Evolutionary conservation across 64 coral and sea anemone genomes (phyloP).

Genomic region (Platygyra sinensis): DNA sequence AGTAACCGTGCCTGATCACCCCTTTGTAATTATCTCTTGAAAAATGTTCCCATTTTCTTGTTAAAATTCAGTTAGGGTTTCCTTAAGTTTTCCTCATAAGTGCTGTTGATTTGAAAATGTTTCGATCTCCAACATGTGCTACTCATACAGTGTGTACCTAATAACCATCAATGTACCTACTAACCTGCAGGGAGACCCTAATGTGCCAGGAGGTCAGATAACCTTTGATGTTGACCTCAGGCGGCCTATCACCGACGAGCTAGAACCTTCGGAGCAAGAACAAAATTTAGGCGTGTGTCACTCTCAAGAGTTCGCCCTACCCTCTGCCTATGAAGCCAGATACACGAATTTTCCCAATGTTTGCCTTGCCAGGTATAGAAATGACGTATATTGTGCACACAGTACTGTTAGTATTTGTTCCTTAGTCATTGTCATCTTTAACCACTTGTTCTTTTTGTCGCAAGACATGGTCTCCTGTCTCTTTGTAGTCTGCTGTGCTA

Average conservation of each 20-base stretch:
- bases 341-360: background rate
- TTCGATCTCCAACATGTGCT: background rate
- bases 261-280: background rate
- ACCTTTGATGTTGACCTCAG: constrained; percentile 60
- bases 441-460: too few relatives aligned
- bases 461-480: too few relatives aligned
- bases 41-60: too few relatives aligned
- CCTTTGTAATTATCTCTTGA: too few relatives aligned
- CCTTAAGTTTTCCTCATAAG: too few relatives aligned
- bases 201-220: constrained; percentile 50
- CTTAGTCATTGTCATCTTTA: too few relatives aligned
- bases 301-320: background rate
- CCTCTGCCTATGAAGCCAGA: constrained; percentile 32
- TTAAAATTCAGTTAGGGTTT: too few relatives aligned
- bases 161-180: background rate
- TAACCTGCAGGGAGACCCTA: constrained; percentile 48
- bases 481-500: too few relatives aligned
- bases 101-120: too few relatives aligned
- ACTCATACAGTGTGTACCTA: too few relatives aligned
- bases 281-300: background rate
- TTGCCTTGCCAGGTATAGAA: constrained; percentile 8
- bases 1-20: too few relatives aligned
- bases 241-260: background rate
- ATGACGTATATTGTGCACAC: background rate
- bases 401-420: background rate